Evolutionary conservation across 2,888 invertebrate species (phyloP), one percentile per base, ranked within the genome.

Genomic region (Phyto melanocephala): DNA sequence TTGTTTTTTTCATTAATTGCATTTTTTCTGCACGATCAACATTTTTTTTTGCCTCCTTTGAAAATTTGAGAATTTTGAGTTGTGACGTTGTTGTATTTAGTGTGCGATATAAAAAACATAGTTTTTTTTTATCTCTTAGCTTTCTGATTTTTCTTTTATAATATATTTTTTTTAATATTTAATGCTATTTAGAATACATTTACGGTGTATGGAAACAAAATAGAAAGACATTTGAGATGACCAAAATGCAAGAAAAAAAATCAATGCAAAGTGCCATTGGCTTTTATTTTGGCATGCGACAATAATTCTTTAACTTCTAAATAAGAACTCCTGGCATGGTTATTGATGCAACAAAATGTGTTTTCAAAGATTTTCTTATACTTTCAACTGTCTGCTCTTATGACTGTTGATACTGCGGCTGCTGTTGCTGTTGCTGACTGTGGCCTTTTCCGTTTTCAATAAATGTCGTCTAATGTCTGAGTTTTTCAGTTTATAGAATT

Each of bases 401-500:
- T 79, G 79, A 79, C 71, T 79, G 71, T 40, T 76, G 75, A 54
- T 70, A 70, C 74, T 79, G 63, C 62, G 58, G 37, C 70, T 79
- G 75, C 62, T 70, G 75, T 70, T 79, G 63, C 62, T 67, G 37
- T 74, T 79, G 75, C 67, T 68, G 42, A 15, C 47, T 72, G n/a
- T 47, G 4, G 20, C 22, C 37, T 47, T 60, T 15, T 13, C 11
- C 54, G 35, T 45, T 54, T 63, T 35, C 54, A 65, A 71, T 75
- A 75, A 82, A 82, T 79, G 79, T 82, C 82, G 67, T 76, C 82
- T 76, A 76, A 79, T 81, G 81, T 81, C 74, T 78, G 78, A 56
- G 68, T 71, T 71, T 71, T 71, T 63, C 20, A 71, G 54, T 28
- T 78, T 56, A 56, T 63, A 56, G 60, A 24, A 22, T 13, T 67